A percentile compares a stretch with the other conserved stretches of the same genome.
phyloP scores from a whole-genome alignment of 2,797 vertebrate species.

The Anguilla obscura region DNA sequence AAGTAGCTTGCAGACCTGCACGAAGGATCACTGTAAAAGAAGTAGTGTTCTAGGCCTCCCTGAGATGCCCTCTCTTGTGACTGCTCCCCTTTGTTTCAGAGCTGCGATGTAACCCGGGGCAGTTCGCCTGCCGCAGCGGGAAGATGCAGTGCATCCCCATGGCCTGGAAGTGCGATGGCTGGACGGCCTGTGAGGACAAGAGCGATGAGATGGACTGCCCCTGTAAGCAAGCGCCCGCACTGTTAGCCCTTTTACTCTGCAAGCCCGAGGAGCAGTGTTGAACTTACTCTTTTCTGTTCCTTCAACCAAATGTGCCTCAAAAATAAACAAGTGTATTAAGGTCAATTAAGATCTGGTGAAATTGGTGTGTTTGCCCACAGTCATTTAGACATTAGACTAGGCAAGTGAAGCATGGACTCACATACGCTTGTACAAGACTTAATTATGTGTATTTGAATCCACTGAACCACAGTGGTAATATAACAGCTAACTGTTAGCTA shows the following conservation, averaged over 20 bases:
- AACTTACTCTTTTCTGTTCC: neutral
- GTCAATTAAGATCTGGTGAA: neutral
- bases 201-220: slow-evolving; percentile 95
- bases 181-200: slow-evolving; percentile 92
- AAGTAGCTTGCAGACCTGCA: neutral
- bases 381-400: neutral
- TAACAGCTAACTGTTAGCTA: neutral
- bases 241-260: neutral
- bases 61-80: neutral
- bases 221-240: slow-evolving; percentile 69
- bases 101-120: slow-evolving; percentile 85
- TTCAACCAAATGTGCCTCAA: too few species aligned
- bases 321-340: neutral
- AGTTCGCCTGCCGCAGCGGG: slow-evolving; percentile 94
- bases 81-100: slow-evolving; percentile 70
- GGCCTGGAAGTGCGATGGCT: slow-evolving; percentile 93
- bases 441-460: neutral
- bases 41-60: neutral
- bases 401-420: neutral
- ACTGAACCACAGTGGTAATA: neutral
- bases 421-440: neutral
- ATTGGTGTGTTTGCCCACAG: neutral
- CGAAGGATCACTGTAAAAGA: neutral
- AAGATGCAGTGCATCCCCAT: slow-evolving; percentile 96
- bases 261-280: neutral